Evolutionary conservation across 2,797 vertebrate genomes (phyloP).

Genomic region (Chloroceryle inda): DNA sequence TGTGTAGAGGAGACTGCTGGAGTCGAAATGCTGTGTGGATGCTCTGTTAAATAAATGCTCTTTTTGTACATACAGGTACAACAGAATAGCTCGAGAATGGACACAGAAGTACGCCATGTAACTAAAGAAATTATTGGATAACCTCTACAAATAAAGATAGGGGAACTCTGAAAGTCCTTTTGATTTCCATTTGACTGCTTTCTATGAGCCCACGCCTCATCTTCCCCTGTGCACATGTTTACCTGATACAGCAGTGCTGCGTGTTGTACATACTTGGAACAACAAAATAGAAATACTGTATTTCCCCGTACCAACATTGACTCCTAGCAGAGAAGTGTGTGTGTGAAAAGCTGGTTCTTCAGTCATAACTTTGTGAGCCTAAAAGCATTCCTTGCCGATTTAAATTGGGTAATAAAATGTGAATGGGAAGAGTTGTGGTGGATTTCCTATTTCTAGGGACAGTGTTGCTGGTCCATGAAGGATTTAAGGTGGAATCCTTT

Average conservation of each 20-base stretch:
- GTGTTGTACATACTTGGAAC: constrained; percentile 95
- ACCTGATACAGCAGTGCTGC: constrained; percentile 88
- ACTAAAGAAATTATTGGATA: constrained; percentile 94
- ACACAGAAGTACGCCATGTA: constrained; percentile 99
- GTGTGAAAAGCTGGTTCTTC: constrained; percentile 85
- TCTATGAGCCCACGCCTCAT: constrained; percentile 97
- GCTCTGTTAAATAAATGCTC: constrained; percentile 68
- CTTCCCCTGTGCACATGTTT: constrained; percentile 94
- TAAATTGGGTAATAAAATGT: constrained; percentile 79
- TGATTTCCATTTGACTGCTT: constrained; percentile 99
- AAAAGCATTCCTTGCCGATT: constrained; percentile 89
- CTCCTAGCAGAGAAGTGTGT: constrained; percentile 88
- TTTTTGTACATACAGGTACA: constrained; percentile 90
- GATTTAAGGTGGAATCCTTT: constrained; percentile 85
- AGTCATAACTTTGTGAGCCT: constrained; percentile 86
- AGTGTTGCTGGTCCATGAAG: constrained; percentile 62
- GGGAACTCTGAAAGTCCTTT: constrained; percentile 96
- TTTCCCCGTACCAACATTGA: constrained; percentile 85
- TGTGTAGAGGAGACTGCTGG: not conserved
- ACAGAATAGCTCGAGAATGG: constrained; percentile 99
- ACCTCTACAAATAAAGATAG: constrained; percentile 95
- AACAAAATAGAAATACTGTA: constrained; percentile 86
- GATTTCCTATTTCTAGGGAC: not conserved
- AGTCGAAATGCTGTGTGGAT: not conserved
- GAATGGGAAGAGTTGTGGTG: constrained; percentile 4